Evolutionary conservation across 2,888 invertebrate genomes (phyloP).

Genomic region (Aspidiotus destructor): DNA sequence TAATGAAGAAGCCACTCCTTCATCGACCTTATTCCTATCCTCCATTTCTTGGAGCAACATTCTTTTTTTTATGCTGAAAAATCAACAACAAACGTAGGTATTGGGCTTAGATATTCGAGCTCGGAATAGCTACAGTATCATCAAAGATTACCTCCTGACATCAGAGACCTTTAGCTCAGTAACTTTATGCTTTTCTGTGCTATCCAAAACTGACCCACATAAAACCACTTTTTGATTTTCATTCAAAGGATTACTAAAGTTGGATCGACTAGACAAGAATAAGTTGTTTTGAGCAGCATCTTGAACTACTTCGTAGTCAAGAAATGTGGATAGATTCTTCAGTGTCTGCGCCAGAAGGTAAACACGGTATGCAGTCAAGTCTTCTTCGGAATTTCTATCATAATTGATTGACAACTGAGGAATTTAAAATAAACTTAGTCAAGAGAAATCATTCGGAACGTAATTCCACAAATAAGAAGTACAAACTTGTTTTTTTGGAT

Average conservation of each 20-base stretch:
- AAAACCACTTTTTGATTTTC: constrained; percentile 1
- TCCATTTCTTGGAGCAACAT: constrained; percentile 15
- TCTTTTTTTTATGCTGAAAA: constrained; percentile 21
- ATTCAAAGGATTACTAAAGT: background rate
- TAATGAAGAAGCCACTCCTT: background rate
- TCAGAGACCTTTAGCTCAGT: background rate
- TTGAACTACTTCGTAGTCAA: too few species aligned
- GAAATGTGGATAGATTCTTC: too few species aligned
- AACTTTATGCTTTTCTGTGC: background rate
- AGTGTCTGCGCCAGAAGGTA: too few species aligned
- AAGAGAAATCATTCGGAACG: too few species aligned
- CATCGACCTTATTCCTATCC: constrained; percentile 15
- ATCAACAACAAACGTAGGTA: background rate
- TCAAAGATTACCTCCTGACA: background rate
- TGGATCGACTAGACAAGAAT: background rate
- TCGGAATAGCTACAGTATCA: background rate
- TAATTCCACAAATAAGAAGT: too few species aligned
- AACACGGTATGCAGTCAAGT: too few species aligned
- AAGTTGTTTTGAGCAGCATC: too few species aligned
- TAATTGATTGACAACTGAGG: too few species aligned
- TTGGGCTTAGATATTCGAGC: background rate
- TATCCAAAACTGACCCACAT: constrained; percentile 16
- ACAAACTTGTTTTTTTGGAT: too few species aligned
- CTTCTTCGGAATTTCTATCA: too few species aligned
- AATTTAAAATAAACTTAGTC: too few species aligned